These are phyloP conservation scores for Anseranas semipalmata DNA, from an alignment of 2,113 vertebrate genomes.

Conservation along the genomic window DNA sequence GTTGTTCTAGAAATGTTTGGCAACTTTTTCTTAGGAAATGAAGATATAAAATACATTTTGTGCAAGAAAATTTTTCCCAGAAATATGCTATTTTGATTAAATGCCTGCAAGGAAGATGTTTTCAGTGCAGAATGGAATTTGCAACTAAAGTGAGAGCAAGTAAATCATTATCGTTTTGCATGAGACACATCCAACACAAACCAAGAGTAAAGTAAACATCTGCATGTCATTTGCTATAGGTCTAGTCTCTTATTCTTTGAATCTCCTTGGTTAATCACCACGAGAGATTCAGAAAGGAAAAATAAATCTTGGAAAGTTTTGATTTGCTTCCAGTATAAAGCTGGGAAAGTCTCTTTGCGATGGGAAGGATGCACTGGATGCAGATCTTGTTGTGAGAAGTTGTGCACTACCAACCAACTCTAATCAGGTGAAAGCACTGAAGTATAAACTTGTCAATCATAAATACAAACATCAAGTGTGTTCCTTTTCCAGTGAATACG, in stretches of 20 bases:
- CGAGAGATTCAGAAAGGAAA: not conserved
- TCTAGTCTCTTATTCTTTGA: not conserved
- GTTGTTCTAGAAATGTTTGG: not conserved
- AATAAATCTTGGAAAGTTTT: not conserved
- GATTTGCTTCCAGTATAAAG: not conserved
- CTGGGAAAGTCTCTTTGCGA: rapidly evolving
- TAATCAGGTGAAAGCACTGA: not conserved
- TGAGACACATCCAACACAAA: not conserved
- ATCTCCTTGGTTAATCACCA: not conserved
- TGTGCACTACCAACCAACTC: not conserved
- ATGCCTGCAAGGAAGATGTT: not conserved
- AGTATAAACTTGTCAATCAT: not conserved
- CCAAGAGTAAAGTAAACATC: not conserved
- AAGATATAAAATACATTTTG: not conserved
- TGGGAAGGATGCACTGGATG: not conserved
- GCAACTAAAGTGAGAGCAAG: not conserved
- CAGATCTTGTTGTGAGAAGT: not conserved
- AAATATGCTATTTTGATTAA: not conserved
- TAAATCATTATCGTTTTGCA: not conserved
- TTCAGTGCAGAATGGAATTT: not conserved
- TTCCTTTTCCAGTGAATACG: not conserved
- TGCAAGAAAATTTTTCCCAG: not conserved
- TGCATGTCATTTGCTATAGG: not conserved
- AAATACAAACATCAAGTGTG: not conserved
- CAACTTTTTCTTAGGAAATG: not conserved